Conservation (phyloP, 2,888 invertebrate species). For the Agriopis leucophaearia region DNA sequence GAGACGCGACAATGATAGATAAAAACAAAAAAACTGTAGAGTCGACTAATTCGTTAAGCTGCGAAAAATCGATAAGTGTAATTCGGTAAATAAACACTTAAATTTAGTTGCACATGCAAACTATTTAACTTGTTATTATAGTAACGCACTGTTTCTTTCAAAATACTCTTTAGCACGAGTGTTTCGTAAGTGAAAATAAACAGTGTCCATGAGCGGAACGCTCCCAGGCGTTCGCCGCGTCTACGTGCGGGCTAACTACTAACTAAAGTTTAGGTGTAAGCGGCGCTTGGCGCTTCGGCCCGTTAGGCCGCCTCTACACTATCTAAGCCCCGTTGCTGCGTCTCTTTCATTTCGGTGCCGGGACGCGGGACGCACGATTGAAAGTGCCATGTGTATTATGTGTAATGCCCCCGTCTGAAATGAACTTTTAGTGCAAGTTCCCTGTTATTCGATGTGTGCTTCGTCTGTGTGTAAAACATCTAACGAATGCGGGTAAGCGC, state of each 20-base stretch:
- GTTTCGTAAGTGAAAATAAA: conserved; percentile 74
- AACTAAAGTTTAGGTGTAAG: conserved; percentile 71
- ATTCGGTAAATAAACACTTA: conserved; percentile 51
- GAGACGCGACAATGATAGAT: conserved; percentile 59
- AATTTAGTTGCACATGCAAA: conserved; percentile 55
- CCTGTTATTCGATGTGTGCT: conserved; percentile 56
- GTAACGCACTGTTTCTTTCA: conserved; percentile 62
- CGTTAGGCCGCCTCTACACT: conserved; percentile 55
- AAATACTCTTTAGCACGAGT: conserved; percentile 61
- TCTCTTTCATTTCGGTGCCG: conserved; percentile 51
- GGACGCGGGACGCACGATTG: conserved; percentile 49
- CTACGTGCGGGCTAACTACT: conserved; percentile 75
- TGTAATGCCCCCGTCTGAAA: conserved; percentile 50
- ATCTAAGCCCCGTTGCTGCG: conserved; percentile 45
- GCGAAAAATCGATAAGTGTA: conserved; percentile 58
- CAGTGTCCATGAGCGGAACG: conserved; percentile 65
- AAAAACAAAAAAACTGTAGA: conserved; percentile 57
- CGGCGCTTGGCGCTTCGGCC: conserved; percentile 59
- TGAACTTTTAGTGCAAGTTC: conserved; percentile 68
- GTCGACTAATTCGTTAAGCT: conserved; percentile 57
- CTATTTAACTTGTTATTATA: conserved; percentile 52
- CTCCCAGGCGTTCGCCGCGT: conserved; percentile 70
- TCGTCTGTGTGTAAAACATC: conserved; percentile 55
- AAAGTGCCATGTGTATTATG: conserved; percentile 47
- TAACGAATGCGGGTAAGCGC: conserved; percentile 64